phyloP scores from a whole-genome alignment of 2,888 invertebrate genomes.

The Drosophila gaucha region DNA sequence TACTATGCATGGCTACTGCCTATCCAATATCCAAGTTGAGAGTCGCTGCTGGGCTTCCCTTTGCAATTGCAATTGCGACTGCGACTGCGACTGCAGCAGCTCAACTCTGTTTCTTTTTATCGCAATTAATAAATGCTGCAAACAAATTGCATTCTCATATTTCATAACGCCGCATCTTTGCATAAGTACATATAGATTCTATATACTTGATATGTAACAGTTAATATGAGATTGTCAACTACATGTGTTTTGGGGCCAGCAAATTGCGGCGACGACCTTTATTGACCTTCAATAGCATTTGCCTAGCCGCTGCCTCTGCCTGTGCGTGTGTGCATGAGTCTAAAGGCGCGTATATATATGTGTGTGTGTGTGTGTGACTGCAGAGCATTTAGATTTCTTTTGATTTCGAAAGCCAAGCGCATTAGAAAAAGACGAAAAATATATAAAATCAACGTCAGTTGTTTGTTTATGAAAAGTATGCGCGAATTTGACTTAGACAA shows the following conservation, averaged over 20 bases:
- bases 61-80: conserved; percentile 11
- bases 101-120: conserved; percentile 22
- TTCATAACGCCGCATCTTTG: conserved; percentile 57
- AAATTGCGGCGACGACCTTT: conserved; percentile 69
- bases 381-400: conserved; percentile 59
- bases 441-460: conserved; percentile 38
- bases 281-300: conserved; percentile 73
- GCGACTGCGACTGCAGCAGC: conserved; percentile 35
- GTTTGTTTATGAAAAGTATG: conserved; percentile 78
- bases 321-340: conserved; percentile 23
- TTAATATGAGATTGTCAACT: conserved; percentile 16
- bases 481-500: conserved; percentile 36
- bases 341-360: conserved; percentile 3
- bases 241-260: conserved; percentile 40
- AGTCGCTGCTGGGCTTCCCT: conserved; percentile 24
- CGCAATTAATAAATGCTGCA: conserved; percentile 52
- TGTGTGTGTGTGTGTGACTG: conserved; percentile 28
- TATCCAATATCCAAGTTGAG: conserved; percentile 27
- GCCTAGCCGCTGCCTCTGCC: conserved; percentile 50
- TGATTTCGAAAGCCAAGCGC: conserved; percentile 37
- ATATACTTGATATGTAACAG: conserved; percentile 26
- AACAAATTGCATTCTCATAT: conserved; percentile 59
- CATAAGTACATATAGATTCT: conserved; percentile 24
- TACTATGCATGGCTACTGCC: conserved; percentile 66
- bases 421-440: conserved; percentile 22